Conservation (phyloP, 2,888 invertebrate genomes). For the Trichacis sp. region DNA sequence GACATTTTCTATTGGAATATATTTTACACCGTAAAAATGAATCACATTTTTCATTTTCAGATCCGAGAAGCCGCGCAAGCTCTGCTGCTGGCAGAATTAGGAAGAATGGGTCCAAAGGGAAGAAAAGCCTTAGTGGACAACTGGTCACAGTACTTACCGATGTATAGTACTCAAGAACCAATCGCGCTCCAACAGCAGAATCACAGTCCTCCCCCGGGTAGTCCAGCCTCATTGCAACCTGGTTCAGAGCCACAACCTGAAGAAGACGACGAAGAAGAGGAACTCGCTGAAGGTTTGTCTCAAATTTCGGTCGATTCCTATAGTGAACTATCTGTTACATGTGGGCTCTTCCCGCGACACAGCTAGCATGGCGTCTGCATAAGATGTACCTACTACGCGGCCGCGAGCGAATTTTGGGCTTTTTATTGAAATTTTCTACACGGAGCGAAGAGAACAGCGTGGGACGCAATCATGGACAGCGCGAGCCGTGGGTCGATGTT, state of each 20-base stretch:
- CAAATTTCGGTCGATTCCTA: too few species aligned
- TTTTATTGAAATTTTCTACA: too few species aligned
- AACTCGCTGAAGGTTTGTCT: constrained; percentile 78
- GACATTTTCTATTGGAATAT: too few species aligned
- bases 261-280: constrained; percentile 88
- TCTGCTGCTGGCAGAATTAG: constrained; percentile 91
- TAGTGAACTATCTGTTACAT: too few species aligned
- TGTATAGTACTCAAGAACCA: constrained; percentile 84
- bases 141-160: constrained; percentile 96
- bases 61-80: constrained; percentile 96
- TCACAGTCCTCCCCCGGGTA: constrained; percentile 68
- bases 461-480: too few species aligned
- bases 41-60: constrained; percentile 55
- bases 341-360: too few species aligned
- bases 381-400: too few species aligned
- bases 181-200: constrained; percentile 77
- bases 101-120: constrained; percentile 88
- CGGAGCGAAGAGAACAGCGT: too few species aligned
- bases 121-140: constrained; percentile 92
- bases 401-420: too few species aligned
- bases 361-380: too few species aligned
- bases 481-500: too few species aligned
- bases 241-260: constrained; percentile 71
- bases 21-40: too few species aligned
- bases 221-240: constrained; percentile 56